These are phyloP conservation scores for Spizaetus ornatus DNA, from an alignment of 2,113 vertebrate genomes.

Conservation along the genomic window DNA sequence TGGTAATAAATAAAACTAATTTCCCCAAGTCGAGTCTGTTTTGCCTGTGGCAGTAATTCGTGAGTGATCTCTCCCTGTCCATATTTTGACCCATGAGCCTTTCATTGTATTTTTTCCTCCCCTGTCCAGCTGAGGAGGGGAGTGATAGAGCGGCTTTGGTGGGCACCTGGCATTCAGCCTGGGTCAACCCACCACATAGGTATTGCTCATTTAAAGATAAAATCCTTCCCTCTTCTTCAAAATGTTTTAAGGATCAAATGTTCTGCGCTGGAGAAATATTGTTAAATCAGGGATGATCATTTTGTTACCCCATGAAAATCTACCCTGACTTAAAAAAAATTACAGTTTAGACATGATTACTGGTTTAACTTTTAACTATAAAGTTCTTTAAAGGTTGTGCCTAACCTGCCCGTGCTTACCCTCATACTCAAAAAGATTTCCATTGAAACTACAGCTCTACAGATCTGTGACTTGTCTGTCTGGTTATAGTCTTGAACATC, in stretches of 20 bases:
- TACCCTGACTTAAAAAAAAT: background rate
- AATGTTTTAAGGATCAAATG: background rate
- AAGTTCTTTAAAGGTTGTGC: background rate
- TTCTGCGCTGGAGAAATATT: background rate
- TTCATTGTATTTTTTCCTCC: background rate
- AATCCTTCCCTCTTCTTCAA: background rate
- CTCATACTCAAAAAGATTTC: background rate
- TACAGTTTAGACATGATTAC: background rate
- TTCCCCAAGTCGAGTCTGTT: no score
- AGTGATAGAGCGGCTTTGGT: background rate
- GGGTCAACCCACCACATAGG: background rate
- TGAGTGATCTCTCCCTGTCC: no score
- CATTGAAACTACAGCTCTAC: background rate
- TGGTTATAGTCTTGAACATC: background rate
- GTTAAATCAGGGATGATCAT: background rate
- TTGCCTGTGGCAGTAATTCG: no score
- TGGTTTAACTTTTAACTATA: background rate
- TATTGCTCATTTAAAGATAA: background rate
- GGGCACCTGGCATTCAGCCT: no score
- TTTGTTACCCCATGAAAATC: background rate
- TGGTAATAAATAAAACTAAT: no score
- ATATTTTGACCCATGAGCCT: no score
- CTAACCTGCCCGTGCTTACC: background rate
- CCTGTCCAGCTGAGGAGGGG: background rate
- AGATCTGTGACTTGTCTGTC: background rate